Percentiles rank a stretch among this genome's conserved stretches.
These are phyloP conservation scores for Cyprinodon tularosa DNA, from an alignment of 2,113 vertebrate genomes.

Conservation along the genomic window DNA sequence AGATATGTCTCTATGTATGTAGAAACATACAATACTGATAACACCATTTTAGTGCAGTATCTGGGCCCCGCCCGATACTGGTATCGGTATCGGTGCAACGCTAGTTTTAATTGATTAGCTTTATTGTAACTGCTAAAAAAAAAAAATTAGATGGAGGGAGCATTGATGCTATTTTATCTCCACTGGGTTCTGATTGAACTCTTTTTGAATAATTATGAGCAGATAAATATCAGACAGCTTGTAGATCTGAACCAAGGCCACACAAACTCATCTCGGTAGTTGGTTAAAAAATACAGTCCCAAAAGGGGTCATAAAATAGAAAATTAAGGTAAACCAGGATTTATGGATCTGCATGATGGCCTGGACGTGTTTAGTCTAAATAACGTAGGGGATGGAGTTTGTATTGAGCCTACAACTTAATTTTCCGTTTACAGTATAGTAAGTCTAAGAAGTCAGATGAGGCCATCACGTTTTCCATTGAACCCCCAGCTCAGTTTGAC, in stretches of 20 bases:
- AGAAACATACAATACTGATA: no score
- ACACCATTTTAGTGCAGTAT: no score
- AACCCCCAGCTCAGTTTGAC: constrained; percentile 28
- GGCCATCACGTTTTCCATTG: constrained; percentile 9
- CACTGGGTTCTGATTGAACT: no score
- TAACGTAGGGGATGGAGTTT: no score
- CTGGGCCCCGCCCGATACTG: no score
- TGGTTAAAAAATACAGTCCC: not conserved
- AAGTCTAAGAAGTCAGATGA: constrained; percentile 5
- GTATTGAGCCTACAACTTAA: no score
- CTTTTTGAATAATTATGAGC: not conserved
- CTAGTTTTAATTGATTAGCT: not conserved
- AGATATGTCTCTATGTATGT: no score
- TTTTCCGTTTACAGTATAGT: no score
- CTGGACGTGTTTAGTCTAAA: not conserved
- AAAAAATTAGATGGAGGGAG: no score
- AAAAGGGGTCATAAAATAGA: not conserved
- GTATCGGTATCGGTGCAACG: no score
- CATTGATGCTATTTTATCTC: no score
- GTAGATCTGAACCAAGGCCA: not conserved
- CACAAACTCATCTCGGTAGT: not conserved
- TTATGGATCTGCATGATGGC: not conserved
- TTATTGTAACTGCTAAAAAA: not conserved
- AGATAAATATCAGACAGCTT: not conserved
- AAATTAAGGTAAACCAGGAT: not conserved